Evolutionary conservation across 2,113 vertebrate species (phyloP).

Genomic region (Neopipo cinnamomea): DNA sequence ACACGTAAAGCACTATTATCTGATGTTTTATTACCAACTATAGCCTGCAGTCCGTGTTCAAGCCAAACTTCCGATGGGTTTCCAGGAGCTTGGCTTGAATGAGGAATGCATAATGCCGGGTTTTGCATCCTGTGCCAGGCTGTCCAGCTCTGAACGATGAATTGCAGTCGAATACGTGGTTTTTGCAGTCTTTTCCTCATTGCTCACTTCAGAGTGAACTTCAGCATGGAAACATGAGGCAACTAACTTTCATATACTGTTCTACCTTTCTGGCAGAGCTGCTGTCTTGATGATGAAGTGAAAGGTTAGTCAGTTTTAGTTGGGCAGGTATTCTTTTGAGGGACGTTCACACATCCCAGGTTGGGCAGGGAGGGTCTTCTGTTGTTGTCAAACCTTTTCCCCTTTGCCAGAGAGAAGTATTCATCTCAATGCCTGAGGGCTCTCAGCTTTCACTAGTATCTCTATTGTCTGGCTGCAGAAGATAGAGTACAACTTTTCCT

Average conservation of each 20-base stretch:
- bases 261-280: background rate
- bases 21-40: background rate
- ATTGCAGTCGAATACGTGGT: background rate
- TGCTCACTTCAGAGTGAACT: background rate
- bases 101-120: constrained; percentile 27
- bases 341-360: background rate
- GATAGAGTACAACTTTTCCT: background rate
- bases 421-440: background rate
- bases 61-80: constrained; percentile 38
- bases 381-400: background rate
- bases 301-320: background rate
- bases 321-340: background rate
- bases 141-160: background rate
- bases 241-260: background rate
- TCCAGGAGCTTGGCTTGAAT: constrained; percentile 28
- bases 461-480: background rate
- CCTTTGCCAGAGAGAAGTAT: background rate
- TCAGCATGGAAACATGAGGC: background rate
- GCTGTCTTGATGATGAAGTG: background rate
- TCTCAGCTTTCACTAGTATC: background rate
- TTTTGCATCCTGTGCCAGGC: background rate
- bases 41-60: background rate
- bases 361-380: background rate
- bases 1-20: background rate
- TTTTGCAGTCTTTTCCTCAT: background rate